Evolutionary conservation across 2,888 invertebrate genomes (phyloP).

Genomic region (Himalopsyche tibetana): DNA sequence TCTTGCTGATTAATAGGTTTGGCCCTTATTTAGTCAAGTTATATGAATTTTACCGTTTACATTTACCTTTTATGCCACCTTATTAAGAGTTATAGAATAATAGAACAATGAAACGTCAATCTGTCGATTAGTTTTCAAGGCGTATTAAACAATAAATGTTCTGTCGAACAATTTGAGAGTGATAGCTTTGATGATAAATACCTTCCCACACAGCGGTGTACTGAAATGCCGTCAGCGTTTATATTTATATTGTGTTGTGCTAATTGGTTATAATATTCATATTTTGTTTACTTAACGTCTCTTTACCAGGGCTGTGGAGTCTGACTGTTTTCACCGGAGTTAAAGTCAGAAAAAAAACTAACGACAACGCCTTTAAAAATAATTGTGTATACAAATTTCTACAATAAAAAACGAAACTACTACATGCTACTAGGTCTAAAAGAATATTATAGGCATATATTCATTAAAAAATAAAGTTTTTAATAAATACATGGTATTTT

Average conservation of each 20-base stretch:
- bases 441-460: too few relatives aligned
- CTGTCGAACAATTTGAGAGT: not conserved
- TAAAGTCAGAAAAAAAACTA: too few relatives aligned
- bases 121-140: conserved; percentile 21
- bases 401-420: too few relatives aligned
- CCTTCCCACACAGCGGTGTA: not conserved
- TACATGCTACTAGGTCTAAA: too few relatives aligned
- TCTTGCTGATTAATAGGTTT: conserved; percentile 14
- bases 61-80: conserved; percentile 6
- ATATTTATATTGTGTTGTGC: not conserved
- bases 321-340: too few relatives aligned
- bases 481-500: too few relatives aligned
- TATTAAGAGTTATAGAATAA: conserved; percentile 34
- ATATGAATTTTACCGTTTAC: not conserved
- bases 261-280: too few relatives aligned
- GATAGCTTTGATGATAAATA: conserved; percentile 9
- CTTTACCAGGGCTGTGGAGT: too few relatives aligned
- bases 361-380: too few relatives aligned
- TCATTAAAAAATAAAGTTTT: too few relatives aligned
- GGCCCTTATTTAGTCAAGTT: conserved; percentile 13
- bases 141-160: conserved; percentile 3
- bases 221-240: not conserved
- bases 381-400: too few relatives aligned
- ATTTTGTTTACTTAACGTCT: too few relatives aligned
- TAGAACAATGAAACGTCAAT: conserved; percentile 31